Percentiles rank a stretch among this genome's conserved stretches.
Conservation (phyloP, 2,888 invertebrate genomes). For the Pandemis corylana region DNA sequence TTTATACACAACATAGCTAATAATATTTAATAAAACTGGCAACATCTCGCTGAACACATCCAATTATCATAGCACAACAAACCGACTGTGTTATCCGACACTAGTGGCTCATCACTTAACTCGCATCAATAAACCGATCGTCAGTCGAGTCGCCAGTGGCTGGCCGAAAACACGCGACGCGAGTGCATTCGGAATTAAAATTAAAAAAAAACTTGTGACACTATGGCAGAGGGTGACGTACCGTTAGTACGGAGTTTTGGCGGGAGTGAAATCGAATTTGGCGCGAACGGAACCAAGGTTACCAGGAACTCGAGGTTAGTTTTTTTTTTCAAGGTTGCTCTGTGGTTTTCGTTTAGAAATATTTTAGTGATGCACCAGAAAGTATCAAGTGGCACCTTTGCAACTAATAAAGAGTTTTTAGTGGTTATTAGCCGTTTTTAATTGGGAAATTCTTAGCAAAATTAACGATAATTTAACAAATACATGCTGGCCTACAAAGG, state of each 20-base stretch:
- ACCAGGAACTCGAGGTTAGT: slow-evolving; percentile 78
- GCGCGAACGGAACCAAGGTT: slow-evolving; percentile 69
- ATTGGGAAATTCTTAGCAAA: background rate
- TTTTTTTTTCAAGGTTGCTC: slow-evolving; percentile 36
- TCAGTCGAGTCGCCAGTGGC: slow-evolving; percentile 63
- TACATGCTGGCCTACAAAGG: background rate
- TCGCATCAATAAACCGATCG: slow-evolving; percentile 75
- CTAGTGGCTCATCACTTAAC: slow-evolving; percentile 61
- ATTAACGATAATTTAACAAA: background rate
- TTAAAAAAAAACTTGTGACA: slow-evolving; percentile 29
- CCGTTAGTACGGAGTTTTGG: slow-evolving; percentile 77
- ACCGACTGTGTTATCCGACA: slow-evolving; percentile 66
- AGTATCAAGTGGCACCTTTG: background rate
- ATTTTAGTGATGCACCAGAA: slow-evolving; percentile 6
- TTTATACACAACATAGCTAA: background rate
- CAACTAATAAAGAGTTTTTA: background rate
- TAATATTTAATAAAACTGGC: background rate
- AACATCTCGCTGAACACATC: slow-evolving; percentile 58
- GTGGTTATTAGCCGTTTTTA: background rate
- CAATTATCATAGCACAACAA: slow-evolving; percentile 76
- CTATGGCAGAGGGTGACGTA: slow-evolving; percentile 79
- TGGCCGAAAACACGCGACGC: slow-evolving; percentile 44
- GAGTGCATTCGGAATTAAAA: slow-evolving; percentile 22
- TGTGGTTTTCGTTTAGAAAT: slow-evolving; percentile 13
- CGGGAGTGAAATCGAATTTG: slow-evolving; percentile 76